Percentiles rank a stretch among this genome's conserved stretches.
phyloP scores from a whole-genome alignment of 2,113 vertebrate species.

The Chauna torquata region DNA sequence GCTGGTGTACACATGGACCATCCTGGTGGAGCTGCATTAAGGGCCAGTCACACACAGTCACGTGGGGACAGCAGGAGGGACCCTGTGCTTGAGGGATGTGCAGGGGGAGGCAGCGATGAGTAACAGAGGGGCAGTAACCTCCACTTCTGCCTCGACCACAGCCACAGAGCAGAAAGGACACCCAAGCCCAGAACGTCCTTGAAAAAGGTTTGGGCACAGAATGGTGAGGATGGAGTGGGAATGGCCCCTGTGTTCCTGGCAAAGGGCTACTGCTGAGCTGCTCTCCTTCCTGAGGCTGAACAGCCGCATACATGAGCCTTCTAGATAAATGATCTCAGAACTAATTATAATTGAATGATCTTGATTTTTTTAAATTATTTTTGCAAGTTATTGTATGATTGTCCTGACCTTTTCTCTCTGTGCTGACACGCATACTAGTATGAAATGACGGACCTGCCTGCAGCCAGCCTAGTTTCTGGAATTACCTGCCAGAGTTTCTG shows the following conservation, averaged over 20 bases:
- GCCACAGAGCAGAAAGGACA: background rate
- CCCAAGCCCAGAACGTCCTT: background rate
- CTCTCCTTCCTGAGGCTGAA: background rate
- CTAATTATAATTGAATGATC: background rate
- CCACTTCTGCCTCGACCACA: background rate
- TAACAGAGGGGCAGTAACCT: background rate
- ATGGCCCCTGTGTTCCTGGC: background rate
- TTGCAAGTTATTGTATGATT: background rate
- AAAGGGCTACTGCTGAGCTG: background rate
- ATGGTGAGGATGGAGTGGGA: background rate
- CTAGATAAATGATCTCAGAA: background rate
- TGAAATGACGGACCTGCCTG: background rate
- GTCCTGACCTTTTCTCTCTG: background rate
- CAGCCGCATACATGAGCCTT: background rate
- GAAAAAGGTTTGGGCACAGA: background rate
- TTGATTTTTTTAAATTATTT: background rate
- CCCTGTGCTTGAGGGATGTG: background rate
- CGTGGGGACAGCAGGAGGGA: background rate
- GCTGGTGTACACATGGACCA: background rate
- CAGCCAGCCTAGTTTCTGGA: background rate
- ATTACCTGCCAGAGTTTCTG: background rate
- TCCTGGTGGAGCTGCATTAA: background rate
- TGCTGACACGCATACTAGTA: background rate
- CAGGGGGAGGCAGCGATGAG: rapidly evolving
- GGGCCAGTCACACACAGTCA: background rate